Evolutionary conservation across 64 coral and sea anemone species (phyloP).

Genomic region (Actinia tenebrosa): DNA sequence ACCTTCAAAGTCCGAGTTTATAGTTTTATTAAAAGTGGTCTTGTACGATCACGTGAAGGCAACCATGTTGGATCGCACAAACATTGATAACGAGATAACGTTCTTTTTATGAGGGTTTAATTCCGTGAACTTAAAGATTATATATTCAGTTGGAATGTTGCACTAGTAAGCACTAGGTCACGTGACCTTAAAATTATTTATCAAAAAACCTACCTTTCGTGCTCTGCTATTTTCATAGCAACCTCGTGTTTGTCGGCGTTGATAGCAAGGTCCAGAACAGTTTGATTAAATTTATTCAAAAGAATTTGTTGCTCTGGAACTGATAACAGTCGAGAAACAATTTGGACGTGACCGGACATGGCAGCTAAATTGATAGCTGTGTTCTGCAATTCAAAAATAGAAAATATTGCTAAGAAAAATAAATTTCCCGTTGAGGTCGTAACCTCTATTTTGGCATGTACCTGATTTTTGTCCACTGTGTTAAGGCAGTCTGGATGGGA

Average conservation of each 20-base stretch:
- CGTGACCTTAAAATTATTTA: neutral
- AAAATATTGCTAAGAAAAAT: neutral
- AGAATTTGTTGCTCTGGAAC: slow-evolving; percentile 77
- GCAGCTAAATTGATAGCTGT: slow-evolving; percentile 77
- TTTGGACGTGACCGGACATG: slow-evolving; percentile 48
- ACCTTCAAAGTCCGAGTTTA: no score
- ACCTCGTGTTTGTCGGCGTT: slow-evolving; percentile 65
- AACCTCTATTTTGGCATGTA: neutral
- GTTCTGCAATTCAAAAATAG: slow-evolving; percentile 35
- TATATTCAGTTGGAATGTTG: no score
- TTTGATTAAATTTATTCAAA: slow-evolving; percentile 75
- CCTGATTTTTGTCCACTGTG: slow-evolving; percentile 69
- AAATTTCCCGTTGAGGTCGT: no score
- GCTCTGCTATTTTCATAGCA: slow-evolving; percentile 68
- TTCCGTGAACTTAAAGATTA: no score
- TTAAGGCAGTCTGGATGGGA: slow-evolving; percentile 82
- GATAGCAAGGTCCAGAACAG: slow-evolving; percentile 80
- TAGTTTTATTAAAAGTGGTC: no score
- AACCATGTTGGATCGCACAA: no score
- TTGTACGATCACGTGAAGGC: no score
- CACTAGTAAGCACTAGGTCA: neutral
- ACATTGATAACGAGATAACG: no score
- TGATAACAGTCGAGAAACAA: slow-evolving; percentile 62
- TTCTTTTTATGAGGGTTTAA: no score
- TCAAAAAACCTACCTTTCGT: slow-evolving; percentile 41